phyloP scores from a whole-genome alignment of 1,140 invertebrate species.

The Aphidius ervi region DNA sequence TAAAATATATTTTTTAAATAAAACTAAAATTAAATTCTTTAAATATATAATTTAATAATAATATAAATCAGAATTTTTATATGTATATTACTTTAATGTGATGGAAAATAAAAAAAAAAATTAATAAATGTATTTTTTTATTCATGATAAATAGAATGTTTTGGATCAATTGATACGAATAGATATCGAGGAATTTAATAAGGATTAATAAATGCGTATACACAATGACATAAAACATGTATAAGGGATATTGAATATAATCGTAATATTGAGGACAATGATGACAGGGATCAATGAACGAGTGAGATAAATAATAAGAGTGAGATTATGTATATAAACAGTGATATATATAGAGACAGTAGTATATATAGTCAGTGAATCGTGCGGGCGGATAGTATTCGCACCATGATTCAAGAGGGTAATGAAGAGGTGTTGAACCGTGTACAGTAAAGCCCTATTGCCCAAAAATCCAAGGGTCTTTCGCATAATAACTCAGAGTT shows the following conservation, averaged over 20 bases:
- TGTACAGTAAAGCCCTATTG: conserved; percentile 41
- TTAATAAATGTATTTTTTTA: no score
- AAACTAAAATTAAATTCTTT: no score
- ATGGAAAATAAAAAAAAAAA: no score
- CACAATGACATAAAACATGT: not conserved
- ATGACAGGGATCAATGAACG: no score
- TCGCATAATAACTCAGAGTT: conserved; percentile 50
- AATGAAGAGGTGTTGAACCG: conserved; percentile 54
- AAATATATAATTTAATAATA: no score
- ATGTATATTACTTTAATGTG: no score
- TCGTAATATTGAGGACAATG: not conserved
- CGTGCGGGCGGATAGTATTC: conserved; percentile 23
- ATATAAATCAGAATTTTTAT: no score
- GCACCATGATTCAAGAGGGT: conserved; percentile 43
- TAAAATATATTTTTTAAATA: no score
- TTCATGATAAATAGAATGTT: not conserved
- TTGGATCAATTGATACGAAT: conserved; percentile 19
- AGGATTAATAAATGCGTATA: not conserved
- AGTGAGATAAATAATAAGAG: not conserved
- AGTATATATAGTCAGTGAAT: conserved; percentile 21
- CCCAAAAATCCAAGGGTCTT: conserved; percentile 39
- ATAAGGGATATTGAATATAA: conserved; percentile 3
- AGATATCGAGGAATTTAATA: conserved; percentile 17
- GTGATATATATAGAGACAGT: conserved; percentile 9
- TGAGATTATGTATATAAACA: conserved; percentile 7